Conservation (phyloP, 2,888 invertebrate species). For the Euclidia mi region DNA sequence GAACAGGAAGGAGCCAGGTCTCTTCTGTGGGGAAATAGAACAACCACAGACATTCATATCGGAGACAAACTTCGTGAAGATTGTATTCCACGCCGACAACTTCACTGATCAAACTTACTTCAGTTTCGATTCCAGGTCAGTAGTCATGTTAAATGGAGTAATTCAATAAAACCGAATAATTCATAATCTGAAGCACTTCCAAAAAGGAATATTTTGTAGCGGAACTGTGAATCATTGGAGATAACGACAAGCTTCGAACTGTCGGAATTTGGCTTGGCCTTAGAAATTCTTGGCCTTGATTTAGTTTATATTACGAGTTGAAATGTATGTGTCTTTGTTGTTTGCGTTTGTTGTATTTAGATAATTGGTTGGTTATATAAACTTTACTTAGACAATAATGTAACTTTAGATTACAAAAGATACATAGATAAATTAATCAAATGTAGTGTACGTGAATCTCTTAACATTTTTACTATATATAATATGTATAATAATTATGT, state of each 20-base stretch:
- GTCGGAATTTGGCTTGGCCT: not conserved
- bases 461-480: too few species aligned
- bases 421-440: too few species aligned
- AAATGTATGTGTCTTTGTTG: not conserved
- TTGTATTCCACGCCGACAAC: constrained; percentile 97
- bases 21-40: constrained; percentile 98
- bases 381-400: too few species aligned
- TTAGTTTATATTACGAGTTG: not conserved
- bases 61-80: constrained; percentile 97
- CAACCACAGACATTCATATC: constrained; percentile 98
- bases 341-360: too few species aligned
- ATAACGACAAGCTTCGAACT: not conserved
- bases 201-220: not conserved
- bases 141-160: constrained; percentile 85
- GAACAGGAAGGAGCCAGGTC: constrained; percentile 96
- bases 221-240: constrained; percentile 6
- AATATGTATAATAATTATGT: too few species aligned
- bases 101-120: constrained; percentile 98
- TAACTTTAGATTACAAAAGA: too few species aligned
- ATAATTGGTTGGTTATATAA: too few species aligned
- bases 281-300: not conserved
- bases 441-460: too few species aligned
- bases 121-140: constrained; percentile 92
- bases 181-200: constrained; percentile 4
- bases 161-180: constrained; percentile 89